Conservation (phyloP, 2,888 invertebrate genomes). For the Neoscelio sp. region DNA sequence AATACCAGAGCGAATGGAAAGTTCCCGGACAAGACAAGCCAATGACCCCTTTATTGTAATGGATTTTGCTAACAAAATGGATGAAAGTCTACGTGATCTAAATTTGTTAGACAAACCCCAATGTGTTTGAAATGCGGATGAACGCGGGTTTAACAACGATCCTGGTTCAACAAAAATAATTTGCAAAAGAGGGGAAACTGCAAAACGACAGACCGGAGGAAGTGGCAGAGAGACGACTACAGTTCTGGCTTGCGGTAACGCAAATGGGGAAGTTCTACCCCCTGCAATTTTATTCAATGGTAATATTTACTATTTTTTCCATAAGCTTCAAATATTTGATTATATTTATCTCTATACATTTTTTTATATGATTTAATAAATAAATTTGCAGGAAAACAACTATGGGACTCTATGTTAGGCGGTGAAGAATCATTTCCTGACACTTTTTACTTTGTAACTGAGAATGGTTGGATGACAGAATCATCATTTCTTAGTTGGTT, state of each 20-base stretch:
- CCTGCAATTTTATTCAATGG: constrained; percentile 34
- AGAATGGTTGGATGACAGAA: constrained; percentile 42
- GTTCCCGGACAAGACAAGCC: constrained; percentile 5
- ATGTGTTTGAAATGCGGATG: constrained; percentile 36
- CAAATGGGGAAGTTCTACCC: constrained; percentile 3
- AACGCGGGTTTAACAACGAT: constrained; percentile 13
- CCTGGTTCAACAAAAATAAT: constrained; percentile 20
- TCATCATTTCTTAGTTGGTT: constrained; percentile 4
- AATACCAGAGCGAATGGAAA: constrained; percentile 21
- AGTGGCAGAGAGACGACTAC: constrained; percentile 20
- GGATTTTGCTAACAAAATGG: constrained; percentile 27
- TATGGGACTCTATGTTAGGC: constrained; percentile 15
- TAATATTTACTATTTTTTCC: constrained; percentile 12
- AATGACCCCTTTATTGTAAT: constrained; percentile 26
- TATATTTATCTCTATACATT: too few relatives aligned
- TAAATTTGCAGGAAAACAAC: constrained; percentile 19
- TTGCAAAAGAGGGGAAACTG: constrained; percentile 7
- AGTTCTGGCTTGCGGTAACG: constrained; percentile 26
- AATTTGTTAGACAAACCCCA: constrained; percentile 23
- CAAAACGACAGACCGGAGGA: constrained; percentile 14
- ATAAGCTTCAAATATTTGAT: background rate
- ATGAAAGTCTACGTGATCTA: background rate
- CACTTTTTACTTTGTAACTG: constrained; percentile 15
- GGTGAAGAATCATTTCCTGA: constrained; percentile 13
- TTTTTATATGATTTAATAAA: too few relatives aligned